Base-by-base conservation (phyloP, 2,113 vertebrate genomes). In the Microcebus ravelobensis region DNA sequence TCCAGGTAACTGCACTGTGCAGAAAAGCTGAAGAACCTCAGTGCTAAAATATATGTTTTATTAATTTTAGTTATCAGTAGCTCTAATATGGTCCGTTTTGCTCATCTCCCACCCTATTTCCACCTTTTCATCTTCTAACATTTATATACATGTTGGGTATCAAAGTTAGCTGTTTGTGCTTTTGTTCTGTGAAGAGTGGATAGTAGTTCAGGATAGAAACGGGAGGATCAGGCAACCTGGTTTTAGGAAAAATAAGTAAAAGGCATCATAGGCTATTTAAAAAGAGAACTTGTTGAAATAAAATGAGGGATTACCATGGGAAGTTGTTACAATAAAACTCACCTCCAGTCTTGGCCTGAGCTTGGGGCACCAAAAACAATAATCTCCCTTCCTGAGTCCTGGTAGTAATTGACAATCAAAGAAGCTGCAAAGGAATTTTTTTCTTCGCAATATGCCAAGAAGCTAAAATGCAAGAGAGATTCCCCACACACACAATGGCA, bases 391-490 rank as follows among this genome's bases (percentile, higher is more conserved):
- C 21, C 59, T 87, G 21, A 68, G 31, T 87, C 39, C 63, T 70
- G 63, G 11, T 17, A 61, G 39, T 2, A 13, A 42, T 23, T 71
- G 42, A 63, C 45, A 81, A 80, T 42, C 65, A 91, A 55, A 87
- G 74, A 70, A 73, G 15, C 27, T n/a, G 59, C 59, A 61, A 42
- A 57, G 39, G 31, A 15, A 36, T 39, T 63, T 48, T 90, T 57
- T 65, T 42, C 45, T 87, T 81, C 12, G 45, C 12, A 42, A n/a
- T 42, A 63, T 39, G 27, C 52, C 61, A 48, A 6, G 52, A 61
- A 73, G 76, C 52, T 21, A 31, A 96, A 96, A 86, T 98, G 2
- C 96, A 97, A 98, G 97, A 93, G 96, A 88, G 97, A 92, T 97
- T 93, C 77, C 98, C 98, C 29, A 17, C 63, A 31, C 63, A 23